phyloP scores from a whole-genome alignment of 2,888 invertebrate species.

The Eilema depressum region DNA sequence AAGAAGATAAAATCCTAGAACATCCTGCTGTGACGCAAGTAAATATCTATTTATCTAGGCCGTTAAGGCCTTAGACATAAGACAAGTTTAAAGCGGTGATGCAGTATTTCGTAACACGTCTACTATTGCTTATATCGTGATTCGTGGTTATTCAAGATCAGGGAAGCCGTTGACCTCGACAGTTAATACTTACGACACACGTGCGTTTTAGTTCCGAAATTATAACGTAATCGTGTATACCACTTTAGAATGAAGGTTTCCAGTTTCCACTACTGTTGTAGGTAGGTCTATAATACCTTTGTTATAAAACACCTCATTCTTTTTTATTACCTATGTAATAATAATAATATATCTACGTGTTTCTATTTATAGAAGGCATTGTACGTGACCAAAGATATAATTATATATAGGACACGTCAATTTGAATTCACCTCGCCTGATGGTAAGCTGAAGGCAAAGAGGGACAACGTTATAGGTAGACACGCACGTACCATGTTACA shows the following conservation, averaged over 20 bases:
- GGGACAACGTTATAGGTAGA: no score
- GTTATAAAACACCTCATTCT: background rate
- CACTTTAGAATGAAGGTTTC: background rate
- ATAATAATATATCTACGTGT: background rate
- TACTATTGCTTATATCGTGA: constrained; percentile 10
- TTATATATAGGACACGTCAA: no score
- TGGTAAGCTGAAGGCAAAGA: no score
- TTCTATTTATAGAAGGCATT: background rate
- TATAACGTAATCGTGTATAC: constrained; percentile 27
- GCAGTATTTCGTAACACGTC: constrained; percentile 22
- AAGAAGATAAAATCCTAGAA: background rate
- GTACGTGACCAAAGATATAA: no score
- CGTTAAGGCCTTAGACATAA: background rate
- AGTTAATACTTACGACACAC: constrained; percentile 16
- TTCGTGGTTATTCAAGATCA: constrained; percentile 8
- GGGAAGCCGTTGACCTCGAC: constrained; percentile 25
- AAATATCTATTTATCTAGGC: background rate
- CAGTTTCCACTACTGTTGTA: background rate
- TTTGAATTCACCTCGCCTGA: no score
- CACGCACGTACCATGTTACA: no score
- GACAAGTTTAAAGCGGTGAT: background rate
- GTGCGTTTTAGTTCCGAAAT: constrained; percentile 11
- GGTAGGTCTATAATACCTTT: background rate
- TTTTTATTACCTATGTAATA: no score
- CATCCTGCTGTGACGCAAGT: background rate